Percentiles rank a stretch among this genome's conserved stretches.
Evolutionary conservation across 2,888 invertebrate species (phyloP).

Genomic region (Callosobruchus maculatus): DNA sequence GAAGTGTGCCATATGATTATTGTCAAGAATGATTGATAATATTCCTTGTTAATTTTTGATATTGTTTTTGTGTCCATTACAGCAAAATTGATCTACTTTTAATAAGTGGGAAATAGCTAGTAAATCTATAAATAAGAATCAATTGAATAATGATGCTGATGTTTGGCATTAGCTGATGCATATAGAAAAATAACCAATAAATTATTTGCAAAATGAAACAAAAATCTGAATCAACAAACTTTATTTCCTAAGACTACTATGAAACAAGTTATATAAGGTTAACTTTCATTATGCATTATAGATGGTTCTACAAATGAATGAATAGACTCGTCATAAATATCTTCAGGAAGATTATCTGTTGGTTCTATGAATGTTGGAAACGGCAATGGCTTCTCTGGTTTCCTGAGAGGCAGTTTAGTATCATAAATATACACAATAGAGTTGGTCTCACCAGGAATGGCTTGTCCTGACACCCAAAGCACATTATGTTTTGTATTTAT

Average conservation of each 20-base stretch:
- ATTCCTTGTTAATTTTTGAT: too few species aligned
- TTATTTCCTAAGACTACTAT: not conserved
- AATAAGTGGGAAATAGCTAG: too few species aligned
- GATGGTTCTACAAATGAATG: constrained; percentile 72
- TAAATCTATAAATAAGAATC: too few species aligned
- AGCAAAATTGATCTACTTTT: too few species aligned
- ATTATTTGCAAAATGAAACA: too few species aligned
- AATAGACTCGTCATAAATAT: constrained; percentile 71
- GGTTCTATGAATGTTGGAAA: constrained; percentile 75
- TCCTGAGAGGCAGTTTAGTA: constrained; percentile 64
- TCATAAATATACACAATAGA: constrained; percentile 79
- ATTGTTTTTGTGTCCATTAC: too few species aligned
- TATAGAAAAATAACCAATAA: too few species aligned
- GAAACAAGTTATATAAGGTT: constrained; percentile 2
- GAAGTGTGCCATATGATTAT: too few species aligned
- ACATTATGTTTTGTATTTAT: constrained; percentile 95
- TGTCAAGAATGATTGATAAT: too few species aligned
- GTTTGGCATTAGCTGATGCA: too few species aligned
- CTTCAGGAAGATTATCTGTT: constrained; percentile 59
- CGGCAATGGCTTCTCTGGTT: constrained; percentile 59
- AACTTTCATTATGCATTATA: constrained; percentile 59
- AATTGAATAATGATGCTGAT: too few species aligned
- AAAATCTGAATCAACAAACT: not conserved
- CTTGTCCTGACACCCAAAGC: constrained; percentile 79
- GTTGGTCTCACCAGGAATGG: constrained; percentile 80